phyloP scores from a whole-genome alignment of 2,888 invertebrate species.

The Octodonta nipae region DNA sequence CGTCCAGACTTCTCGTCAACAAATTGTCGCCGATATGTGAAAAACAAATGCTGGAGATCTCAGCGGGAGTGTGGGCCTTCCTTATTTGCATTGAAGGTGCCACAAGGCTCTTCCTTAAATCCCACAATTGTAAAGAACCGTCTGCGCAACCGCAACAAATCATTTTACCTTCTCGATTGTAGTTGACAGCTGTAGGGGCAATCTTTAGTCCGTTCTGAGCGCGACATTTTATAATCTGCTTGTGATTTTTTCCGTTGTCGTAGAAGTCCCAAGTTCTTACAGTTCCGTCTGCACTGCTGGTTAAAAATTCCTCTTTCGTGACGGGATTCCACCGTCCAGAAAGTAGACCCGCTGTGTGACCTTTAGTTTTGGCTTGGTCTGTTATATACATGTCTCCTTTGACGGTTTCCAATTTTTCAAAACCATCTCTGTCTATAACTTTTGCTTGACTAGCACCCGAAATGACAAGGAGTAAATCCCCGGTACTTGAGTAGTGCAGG shows the following conservation, averaged over 20 bases:
- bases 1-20: conserved; percentile 77
- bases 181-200: conserved; percentile 60
- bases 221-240: conserved; percentile 72
- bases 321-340: conserved; percentile 88
- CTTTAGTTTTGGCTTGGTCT: conserved; percentile 82
- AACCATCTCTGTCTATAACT: conserved; percentile 76
- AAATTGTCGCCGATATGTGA: conserved; percentile 73
- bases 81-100: conserved; percentile 68
- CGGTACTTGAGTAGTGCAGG: conserved; percentile 83
- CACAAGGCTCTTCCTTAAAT: conserved; percentile 79
- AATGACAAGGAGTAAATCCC: conserved; percentile 83
- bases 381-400: conserved; percentile 75
- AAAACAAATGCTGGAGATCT: conserved; percentile 73
- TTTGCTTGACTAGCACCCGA: conserved; percentile 89
- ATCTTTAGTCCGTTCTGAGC: conserved; percentile 77
- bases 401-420: conserved; percentile 81
- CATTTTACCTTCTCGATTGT: conserved; percentile 57
- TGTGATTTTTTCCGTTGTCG: conserved; percentile 59
- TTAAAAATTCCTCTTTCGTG: conserved; percentile 81
- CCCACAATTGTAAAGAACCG: conserved; percentile 96
- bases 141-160: conserved; percentile 87
- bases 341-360: conserved; percentile 84
- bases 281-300: conserved; percentile 87
- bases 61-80: conserved; percentile 67
- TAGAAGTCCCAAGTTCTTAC: conserved; percentile 81